These are phyloP conservation scores for Kryptopterus vitreolus DNA, from an alignment of 2,797 vertebrate species.

Conservation along the genomic window DNA sequence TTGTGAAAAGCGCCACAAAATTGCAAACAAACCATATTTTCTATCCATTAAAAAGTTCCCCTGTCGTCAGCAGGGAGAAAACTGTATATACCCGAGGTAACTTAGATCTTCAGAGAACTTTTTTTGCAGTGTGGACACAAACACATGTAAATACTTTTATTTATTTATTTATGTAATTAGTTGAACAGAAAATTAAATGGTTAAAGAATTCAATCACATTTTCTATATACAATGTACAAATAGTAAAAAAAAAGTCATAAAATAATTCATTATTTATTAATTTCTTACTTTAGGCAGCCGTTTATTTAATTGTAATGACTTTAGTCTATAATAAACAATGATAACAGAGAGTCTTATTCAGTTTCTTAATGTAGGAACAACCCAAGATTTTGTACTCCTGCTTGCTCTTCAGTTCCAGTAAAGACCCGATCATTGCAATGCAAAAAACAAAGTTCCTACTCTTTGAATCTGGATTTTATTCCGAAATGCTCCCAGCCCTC, in stretches of 20 bases:
- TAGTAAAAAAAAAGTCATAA: not conserved
- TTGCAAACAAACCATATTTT: not conserved
- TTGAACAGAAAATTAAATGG: too few species aligned
- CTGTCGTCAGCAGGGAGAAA: not conserved
- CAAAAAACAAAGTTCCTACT: not conserved
- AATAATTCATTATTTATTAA: not conserved
- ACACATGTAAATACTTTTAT: too few species aligned
- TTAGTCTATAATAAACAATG: not conserved
- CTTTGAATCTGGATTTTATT: constrained; percentile 13
- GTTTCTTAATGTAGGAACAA: not conserved
- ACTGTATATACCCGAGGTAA: not conserved
- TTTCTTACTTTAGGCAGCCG: not conserved
- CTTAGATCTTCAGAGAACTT: not conserved
- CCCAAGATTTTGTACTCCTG: not conserved
- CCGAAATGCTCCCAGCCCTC: not conserved
- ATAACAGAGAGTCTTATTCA: not conserved
- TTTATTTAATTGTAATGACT: too few species aligned
- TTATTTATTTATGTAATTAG: too few species aligned
- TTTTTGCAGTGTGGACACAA: not conserved
- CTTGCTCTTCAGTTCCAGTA: not conserved
- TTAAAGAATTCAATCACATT: too few species aligned
- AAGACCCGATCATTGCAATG: constrained; percentile 5
- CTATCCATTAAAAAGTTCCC: not conserved
- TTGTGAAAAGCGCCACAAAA: not conserved
- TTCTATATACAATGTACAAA: not conserved